Evolutionary conservation across 2,797 vertebrate genomes (phyloP).

Genomic region (Microhierax caerulescens): DNA sequence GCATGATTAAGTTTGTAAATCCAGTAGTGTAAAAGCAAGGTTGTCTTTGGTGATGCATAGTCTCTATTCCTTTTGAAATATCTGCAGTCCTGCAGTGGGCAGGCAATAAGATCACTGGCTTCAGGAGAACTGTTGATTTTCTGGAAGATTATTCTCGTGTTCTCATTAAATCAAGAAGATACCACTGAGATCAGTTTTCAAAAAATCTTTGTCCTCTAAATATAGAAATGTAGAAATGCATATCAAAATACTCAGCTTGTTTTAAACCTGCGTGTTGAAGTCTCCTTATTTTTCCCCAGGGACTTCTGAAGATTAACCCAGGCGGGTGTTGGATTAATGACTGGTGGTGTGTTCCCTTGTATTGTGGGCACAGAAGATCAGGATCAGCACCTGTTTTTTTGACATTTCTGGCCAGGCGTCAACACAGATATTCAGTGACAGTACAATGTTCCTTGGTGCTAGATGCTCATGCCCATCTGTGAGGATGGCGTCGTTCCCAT

Average conservation of each 20-base stretch:
- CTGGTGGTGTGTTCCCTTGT: neutral
- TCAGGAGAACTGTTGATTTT: neutral
- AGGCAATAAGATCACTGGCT: neutral
- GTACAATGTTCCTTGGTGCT: constrained; percentile 22
- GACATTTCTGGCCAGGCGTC: constrained; percentile 7
- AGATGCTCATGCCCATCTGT: constrained; percentile 18
- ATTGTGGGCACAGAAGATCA: neutral
- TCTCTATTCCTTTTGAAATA: neutral
- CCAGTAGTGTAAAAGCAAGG: neutral
- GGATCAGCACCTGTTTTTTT: constrained; percentile 27
- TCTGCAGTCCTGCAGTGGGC: neutral
- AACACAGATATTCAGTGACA: neutral
- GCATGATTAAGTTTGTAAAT: neutral
- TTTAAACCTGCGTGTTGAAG: neutral
- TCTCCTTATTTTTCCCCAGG: neutral
- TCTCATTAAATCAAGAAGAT: neutral
- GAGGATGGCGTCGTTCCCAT: constrained; percentile 36
- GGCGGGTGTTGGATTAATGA: neutral
- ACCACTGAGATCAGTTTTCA: neutral
- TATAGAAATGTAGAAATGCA: neutral
- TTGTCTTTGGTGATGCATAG: neutral
- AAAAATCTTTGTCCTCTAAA: neutral
- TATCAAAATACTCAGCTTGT: neutral
- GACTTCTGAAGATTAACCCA: neutral
- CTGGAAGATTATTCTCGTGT: neutral